Base-by-base conservation (phyloP, 1,140 invertebrate genomes). In the Acromyrmex echinatior region DNA sequence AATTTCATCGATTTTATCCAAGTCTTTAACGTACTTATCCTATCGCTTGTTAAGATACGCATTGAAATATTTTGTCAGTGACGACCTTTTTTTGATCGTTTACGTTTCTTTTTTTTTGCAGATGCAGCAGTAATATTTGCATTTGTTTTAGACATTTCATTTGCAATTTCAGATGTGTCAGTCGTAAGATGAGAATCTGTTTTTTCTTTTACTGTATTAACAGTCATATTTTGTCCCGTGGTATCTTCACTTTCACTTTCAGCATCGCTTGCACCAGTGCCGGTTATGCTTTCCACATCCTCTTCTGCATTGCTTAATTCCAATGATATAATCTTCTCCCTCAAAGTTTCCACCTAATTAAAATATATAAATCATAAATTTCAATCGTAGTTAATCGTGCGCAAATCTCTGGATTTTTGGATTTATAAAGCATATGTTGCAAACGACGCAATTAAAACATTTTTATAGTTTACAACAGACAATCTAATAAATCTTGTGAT, bases 251-350 rank as follows among this genome's bases (percentile, higher is more conserved):
- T 95, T 63, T 96, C 95, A 71, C 93, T 95, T 73, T 96, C 96
- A 3, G 93, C 95, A 28, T 96, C 94, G 76, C 95, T 96, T 25
- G 94, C 94, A 16, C 94, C 95, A 3, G 90, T 94, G 6, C 94
- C 95, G 9, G 94, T 95, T 14, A 96, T 91, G 56, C 95, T 95
- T 65, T 96, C 95, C 18, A 95, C 93, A 63, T 96, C 96, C n/a
- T 96, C 96, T 82, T 97, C 96, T 12, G 97, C 96, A 89, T 97
- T 97, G 68, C 97, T 97, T 92, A 98, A 94, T 94, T 98, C 98
- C 93, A 98, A 95, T 63, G 98, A 98, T 93, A 98, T 98, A 90
- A 98, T 98, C 95, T 98, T 98, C 95, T 98, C 98, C 95, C 97
- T 97, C 73, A 98, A 97, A 65, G 98, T 98, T 96, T 98, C 98